Base-by-base conservation (phyloP, 1,140 invertebrate genomes). In the Drosophila kikkawai region DNA sequence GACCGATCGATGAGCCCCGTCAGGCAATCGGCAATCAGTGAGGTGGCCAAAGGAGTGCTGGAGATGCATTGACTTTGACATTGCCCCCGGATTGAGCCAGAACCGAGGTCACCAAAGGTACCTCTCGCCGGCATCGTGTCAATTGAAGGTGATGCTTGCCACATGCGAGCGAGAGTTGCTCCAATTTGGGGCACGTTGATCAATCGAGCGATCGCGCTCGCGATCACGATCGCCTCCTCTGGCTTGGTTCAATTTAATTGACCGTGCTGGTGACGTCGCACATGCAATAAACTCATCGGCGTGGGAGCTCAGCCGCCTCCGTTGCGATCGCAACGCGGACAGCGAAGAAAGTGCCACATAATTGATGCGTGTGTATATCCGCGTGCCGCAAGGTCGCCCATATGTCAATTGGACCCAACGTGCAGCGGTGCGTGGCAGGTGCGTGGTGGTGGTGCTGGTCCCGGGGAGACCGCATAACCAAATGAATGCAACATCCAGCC, bases 241-340 rank as follows among this genome's bases (percentile, higher is more conserved):
- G 58, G 58, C 64, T 73, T 85, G 58, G 82, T 82, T 85, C 82
- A 85, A 85, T 86, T 85, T 51, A 85, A 85, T 85, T 85, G 82
- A 85, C 82, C 82, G 82, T 60, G 64, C 51, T 17, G 70, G 55
- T 81, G 68, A 85, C 82, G 82, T 78, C 59, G 81, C 74, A 65
- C 59, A 74, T 64, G 59, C 57, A 79, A 74, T 79, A 65, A 59
- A 73, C 61, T 74, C 75, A 65, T 75, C 51, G 59, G 80, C 66
- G 80, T 83, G 80, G 79, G 78, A 80, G 78, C 26, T 36, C 67
- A 42, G 41, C 36, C 44, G 44, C 48, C 64, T 48, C n/a, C 37
- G 39, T 50, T 11, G n/a, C 19, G 57, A 32, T 58, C 56, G 26
- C 26, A 34, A 26, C 56, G 39, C 1, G n/a, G 37, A 8, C 55